Evolutionary conservation across 2,797 vertebrate species (phyloP).

Genomic region (Pangasius macronema): DNA sequence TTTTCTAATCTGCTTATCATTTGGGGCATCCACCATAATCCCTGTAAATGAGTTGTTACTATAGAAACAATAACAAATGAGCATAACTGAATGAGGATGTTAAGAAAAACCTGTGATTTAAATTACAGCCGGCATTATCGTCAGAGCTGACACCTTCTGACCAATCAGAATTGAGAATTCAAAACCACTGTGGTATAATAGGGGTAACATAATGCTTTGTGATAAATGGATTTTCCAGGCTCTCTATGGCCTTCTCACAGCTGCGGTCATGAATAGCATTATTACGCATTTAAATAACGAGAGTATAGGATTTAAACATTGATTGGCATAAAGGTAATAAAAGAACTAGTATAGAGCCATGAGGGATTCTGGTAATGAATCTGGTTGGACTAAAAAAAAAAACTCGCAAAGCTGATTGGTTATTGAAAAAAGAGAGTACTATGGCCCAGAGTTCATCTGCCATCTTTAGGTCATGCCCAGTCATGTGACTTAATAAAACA

Average conservation of each 20-base stretch:
- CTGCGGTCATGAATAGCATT: neutral
- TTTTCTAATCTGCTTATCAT: neutral
- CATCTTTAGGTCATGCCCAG: neutral
- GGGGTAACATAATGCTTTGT: neutral
- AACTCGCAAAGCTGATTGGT: neutral
- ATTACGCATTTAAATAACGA: neutral
- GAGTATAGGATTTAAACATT: neutral
- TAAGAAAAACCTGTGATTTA: neutral
- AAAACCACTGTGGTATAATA: neutral
- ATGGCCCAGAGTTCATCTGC: neutral
- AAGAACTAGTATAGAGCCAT: neutral
- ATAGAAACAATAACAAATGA: neutral
- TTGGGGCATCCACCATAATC: neutral
- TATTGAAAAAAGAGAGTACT: neutral
- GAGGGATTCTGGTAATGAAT: neutral
- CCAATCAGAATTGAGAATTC: neutral
- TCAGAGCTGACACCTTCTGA: neutral
- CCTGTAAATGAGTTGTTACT: neutral
- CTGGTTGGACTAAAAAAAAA: neutral
- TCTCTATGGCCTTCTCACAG: neutral
- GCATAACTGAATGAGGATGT: too few relatives aligned
- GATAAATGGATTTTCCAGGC: neutral
- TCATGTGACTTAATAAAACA: constrained; percentile 5
- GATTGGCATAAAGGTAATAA: neutral
- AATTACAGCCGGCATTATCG: too few relatives aligned